Evolutionary conservation across 2,113 vertebrate genomes (phyloP).

Genomic region (Scophthalmus maximus): DNA sequence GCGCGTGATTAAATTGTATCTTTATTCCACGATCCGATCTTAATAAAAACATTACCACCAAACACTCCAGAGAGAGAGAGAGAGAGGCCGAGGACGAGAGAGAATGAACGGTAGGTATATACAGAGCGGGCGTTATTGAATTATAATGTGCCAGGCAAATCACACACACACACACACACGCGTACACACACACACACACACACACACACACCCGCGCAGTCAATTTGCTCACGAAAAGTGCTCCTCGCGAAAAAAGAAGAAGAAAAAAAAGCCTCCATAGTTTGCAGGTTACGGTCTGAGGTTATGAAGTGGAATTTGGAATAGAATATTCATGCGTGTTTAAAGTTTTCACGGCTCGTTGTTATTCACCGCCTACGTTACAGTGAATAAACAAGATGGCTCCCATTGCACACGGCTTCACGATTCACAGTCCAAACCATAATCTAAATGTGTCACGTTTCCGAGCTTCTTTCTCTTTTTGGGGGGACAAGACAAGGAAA

Average conservation of each 20-base stretch:
- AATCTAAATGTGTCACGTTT: slow-evolving; percentile 3
- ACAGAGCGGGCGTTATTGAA: slow-evolving; percentile 9
- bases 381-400: slow-evolving; percentile 24
- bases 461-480: not conserved
- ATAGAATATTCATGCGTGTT: slow-evolving; percentile 28
- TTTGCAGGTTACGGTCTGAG: slow-evolving; percentile 34
- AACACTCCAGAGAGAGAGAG: not conserved
- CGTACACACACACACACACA: not conserved
- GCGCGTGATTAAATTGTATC: slow-evolving; percentile 4
- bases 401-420: not conserved
- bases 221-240: slow-evolving; percentile 28
- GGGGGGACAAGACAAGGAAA: no score
- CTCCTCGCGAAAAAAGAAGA: not conserved
- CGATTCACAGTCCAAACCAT: slow-evolving; percentile 32
- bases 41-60: slow-evolving; percentile 36
- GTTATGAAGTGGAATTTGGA: slow-evolving; percentile 14
- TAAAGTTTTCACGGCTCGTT: slow-evolving; percentile 41
- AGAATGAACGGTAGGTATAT: not conserved
- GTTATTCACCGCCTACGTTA: slow-evolving; percentile 42
- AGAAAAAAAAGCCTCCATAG: slow-evolving; percentile 1
- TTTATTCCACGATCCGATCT: slow-evolving; percentile 9
- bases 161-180: no score
- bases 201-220: not conserved
- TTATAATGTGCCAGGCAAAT: slow-evolving; percentile 3
- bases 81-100: not conserved